Percentiles rank a stretch among this genome's conserved stretches.
Evolutionary conservation across 2,797 vertebrate genomes (phyloP).

Genomic region (Peromyscus melanophrys): DNA sequence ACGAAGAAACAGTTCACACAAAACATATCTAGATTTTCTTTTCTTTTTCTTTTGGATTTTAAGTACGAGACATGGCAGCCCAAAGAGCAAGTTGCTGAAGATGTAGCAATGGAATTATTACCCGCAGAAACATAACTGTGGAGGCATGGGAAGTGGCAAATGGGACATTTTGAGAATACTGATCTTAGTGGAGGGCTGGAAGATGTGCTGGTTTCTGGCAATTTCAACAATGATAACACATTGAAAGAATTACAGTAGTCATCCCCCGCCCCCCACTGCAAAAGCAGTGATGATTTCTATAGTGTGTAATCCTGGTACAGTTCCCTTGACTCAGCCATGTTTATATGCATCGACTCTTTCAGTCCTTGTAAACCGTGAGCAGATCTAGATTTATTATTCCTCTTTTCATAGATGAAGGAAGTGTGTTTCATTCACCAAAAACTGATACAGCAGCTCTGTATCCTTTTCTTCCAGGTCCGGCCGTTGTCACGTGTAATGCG

Average conservation of each 20-base stretch:
- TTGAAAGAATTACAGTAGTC: background rate
- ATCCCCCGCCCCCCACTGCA: too few relatives aligned
- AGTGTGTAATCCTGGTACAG: background rate
- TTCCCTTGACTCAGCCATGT: background rate
- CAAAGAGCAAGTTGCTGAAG: background rate
- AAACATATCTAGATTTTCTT: background rate
- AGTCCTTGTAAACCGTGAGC: background rate
- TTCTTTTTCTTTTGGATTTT: background rate
- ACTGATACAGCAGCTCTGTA: background rate
- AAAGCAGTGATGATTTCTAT: conserved; percentile 23
- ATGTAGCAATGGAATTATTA: background rate
- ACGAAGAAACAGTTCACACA: background rate
- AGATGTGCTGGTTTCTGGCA: background rate
- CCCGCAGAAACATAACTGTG: background rate
- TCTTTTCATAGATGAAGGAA: background rate
- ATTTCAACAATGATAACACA: conserved; percentile 31
- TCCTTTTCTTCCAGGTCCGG: conserved; percentile 2
- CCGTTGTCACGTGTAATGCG: background rate
- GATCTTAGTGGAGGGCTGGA: background rate
- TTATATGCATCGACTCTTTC: background rate
- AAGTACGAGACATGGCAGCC: background rate
- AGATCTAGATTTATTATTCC: background rate
- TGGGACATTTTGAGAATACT: background rate
- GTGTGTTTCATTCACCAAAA: background rate
- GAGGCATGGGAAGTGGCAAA: background rate